Conservation (phyloP, 2,113 vertebrate genomes). For the Psammodynastes pulverulentus region DNA sequence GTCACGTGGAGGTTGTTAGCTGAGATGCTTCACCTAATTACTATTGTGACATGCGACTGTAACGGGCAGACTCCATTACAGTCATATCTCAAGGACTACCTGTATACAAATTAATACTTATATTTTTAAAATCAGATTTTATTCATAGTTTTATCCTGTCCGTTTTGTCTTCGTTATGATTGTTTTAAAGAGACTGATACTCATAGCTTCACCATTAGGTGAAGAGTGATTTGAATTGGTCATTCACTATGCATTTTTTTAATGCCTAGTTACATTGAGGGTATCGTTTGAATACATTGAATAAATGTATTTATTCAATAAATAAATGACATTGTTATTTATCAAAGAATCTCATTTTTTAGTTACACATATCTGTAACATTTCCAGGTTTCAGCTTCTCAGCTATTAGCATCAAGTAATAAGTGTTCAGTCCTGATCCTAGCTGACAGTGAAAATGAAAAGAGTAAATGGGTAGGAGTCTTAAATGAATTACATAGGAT, state of each 20-base stretch:
- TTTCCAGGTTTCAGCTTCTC: slow-evolving; percentile 90
- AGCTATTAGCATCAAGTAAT: slow-evolving; percentile 85
- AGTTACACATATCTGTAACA: neutral
- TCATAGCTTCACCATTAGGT: neutral
- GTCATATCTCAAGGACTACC: neutral
- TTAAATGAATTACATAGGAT: slow-evolving; percentile 93
- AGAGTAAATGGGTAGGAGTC: slow-evolving; percentile 92
- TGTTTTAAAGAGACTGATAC: neutral
- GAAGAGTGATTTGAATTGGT: neutral
- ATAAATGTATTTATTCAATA: neutral
- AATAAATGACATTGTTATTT: neutral
- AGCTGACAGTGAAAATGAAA: slow-evolving; percentile 91
- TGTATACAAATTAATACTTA: neutral
- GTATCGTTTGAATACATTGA: neutral
- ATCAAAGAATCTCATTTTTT: neutral
- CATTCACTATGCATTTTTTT: neutral
- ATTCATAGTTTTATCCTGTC: neutral
- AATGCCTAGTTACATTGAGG: neutral
- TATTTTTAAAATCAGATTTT: neutral
- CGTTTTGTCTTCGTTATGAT: neutral
- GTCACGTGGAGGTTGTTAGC: no score
- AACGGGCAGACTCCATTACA: neutral
- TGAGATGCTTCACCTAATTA: neutral
- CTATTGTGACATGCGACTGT: neutral
- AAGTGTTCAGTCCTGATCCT: slow-evolving; percentile 94